Evolutionary conservation across 2,113 vertebrate genomes (phyloP).

Genomic region (Collichthys lucidus): DNA sequence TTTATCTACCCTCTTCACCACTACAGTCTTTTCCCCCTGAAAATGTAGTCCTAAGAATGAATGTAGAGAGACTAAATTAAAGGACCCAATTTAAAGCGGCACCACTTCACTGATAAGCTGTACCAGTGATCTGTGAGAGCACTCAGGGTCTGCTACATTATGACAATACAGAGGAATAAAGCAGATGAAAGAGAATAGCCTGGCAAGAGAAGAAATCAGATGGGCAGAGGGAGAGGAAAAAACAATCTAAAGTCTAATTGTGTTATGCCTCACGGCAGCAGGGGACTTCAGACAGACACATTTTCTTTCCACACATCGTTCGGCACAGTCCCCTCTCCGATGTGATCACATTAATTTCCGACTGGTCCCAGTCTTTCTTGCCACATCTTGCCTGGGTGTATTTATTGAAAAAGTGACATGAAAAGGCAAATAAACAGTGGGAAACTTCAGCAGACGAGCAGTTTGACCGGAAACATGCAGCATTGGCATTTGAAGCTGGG

Average conservation of each 20-base stretch:
- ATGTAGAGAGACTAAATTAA: slow-evolving; percentile 78
- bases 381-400: slow-evolving; percentile 33
- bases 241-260: slow-evolving; percentile 78
- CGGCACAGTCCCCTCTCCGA: slow-evolving; percentile 47
- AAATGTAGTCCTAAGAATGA: slow-evolving; percentile 70
- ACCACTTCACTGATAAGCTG: slow-evolving; percentile 79
- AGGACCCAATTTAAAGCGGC: slow-evolving; percentile 76
- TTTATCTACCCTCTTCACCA: slow-evolving; percentile 62
- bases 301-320: slow-evolving; percentile 66
- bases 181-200: slow-evolving; percentile 77
- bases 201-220: slow-evolving; percentile 74
- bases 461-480: slow-evolving; percentile 38
- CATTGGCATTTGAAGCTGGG: slow-evolving; percentile 47
- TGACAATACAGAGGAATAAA: slow-evolving; percentile 77
- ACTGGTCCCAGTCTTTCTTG: slow-evolving; percentile 18
- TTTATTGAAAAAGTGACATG: slow-evolving; percentile 60
- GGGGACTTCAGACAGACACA: slow-evolving; percentile 59
- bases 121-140: slow-evolving; percentile 79
- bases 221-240: slow-evolving; percentile 68
- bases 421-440: slow-evolving; percentile 43
- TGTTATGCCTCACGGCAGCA: slow-evolving; percentile 73
- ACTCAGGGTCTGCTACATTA: slow-evolving; percentile 78
- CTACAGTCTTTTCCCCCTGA: slow-evolving; percentile 45
- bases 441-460: slow-evolving; percentile 26
- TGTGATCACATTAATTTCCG: slow-evolving; percentile 71